These are phyloP conservation scores for Abscondita cerata DNA, from an alignment of 2,888 invertebrate genomes.

Conservation along the genomic window DNA sequence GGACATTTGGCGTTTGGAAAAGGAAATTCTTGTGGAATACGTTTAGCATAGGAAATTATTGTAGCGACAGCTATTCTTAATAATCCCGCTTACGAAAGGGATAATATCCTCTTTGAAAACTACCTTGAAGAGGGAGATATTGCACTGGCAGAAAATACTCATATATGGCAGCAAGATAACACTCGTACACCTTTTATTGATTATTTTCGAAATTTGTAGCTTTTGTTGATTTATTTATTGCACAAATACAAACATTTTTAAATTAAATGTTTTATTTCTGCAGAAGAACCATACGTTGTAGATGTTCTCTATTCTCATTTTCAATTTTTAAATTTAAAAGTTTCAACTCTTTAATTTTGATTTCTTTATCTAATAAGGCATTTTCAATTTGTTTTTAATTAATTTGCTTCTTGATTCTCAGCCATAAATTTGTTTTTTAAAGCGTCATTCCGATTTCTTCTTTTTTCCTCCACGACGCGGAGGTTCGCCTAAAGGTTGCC, in stretches of 20 bases:
- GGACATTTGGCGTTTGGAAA: neutral
- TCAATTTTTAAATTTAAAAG: neutral
- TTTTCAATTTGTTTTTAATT: neutral
- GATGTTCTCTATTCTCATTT: neutral
- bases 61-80: neutral
- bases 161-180: neutral
- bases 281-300: no score
- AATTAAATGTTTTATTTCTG: neutral
- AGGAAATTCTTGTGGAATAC: neutral
- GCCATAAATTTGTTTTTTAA: neutral
- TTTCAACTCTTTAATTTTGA: neutral
- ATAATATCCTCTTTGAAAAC: neutral
- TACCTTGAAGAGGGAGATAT: neutral
- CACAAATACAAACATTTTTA: neutral
- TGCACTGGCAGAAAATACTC: neutral
- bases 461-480: neutral
- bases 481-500: neutral
- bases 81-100: neutral
- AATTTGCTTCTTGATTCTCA: neutral
- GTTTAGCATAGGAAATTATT: neutral
- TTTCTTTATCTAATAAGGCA: neutral
- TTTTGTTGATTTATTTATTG: no score
- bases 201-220: no score
- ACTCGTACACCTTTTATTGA: no score
- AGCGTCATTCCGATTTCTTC: neutral